Conservation (phyloP, 2,797 vertebrate genomes). For the Phylloscopus collybita region DNA sequence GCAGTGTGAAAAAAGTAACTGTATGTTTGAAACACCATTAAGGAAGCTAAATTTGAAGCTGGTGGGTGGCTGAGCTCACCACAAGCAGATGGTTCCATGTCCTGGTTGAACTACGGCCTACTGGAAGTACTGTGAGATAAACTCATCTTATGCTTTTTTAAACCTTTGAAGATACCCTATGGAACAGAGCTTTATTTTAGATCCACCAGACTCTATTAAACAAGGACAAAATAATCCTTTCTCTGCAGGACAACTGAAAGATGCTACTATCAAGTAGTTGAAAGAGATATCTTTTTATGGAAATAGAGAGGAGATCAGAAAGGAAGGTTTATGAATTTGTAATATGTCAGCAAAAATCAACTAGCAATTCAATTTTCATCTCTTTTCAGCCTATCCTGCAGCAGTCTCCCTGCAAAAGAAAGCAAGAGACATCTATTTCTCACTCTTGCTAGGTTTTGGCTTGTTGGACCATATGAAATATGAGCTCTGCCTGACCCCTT, state of each 20-base stretch:
- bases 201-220: not conserved
- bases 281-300: not conserved
- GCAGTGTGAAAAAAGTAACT: not conserved
- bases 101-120: not conserved
- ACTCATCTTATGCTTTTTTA: not conserved
- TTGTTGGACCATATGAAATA: constrained; percentile 61
- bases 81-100: not conserved
- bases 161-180: not conserved
- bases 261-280: not conserved
- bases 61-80: not conserved
- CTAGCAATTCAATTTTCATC: constrained; percentile 10
- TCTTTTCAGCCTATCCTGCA: not conserved
- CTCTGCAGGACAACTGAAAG: not conserved
- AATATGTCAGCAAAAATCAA: not conserved
- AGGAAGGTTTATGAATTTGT: not conserved
- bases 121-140: not conserved
- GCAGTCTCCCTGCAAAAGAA: constrained; percentile 5
- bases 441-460: constrained; percentile 41
- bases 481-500: constrained; percentile 62
- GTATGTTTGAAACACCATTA: not conserved
- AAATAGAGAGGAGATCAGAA: not conserved
- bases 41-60: not conserved
- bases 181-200: not conserved
- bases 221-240: not conserved
- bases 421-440: constrained; percentile 30